Evolutionary conservation across 2,797 vertebrate genomes (phyloP).

Genomic region (Molossus alvarezi): DNA sequence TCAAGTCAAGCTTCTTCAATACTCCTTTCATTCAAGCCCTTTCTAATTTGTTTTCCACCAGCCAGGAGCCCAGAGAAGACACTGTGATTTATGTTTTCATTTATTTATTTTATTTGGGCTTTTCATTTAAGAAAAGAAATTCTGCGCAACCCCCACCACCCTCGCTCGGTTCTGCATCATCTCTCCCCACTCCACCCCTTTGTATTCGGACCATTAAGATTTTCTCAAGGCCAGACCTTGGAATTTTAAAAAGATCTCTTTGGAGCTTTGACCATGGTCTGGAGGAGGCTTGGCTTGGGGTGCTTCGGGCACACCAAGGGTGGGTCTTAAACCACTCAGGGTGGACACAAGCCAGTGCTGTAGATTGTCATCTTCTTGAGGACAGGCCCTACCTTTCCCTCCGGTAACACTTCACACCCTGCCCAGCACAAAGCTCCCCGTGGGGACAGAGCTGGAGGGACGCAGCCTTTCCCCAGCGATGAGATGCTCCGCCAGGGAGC

Average conservation of each 20-base stretch:
- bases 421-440: background rate
- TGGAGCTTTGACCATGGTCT: background rate
- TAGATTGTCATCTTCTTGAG: background rate
- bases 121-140: conserved; percentile 85
- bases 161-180: conserved; percentile 34
- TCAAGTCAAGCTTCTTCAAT: conserved; percentile 85
- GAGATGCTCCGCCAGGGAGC: background rate
- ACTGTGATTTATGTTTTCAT: conserved; percentile 86
- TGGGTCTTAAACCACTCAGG: background rate
- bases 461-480: background rate
- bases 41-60: conserved; percentile 85
- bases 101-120: conserved; percentile 87
- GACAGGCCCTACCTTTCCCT: background rate
- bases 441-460: background rate
- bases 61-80: conserved; percentile 83
- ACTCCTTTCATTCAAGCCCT: conserved; percentile 82
- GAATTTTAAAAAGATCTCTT: background rate
- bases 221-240: conserved; percentile 1
- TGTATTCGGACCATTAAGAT: background rate
- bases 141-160: conserved; percentile 13
- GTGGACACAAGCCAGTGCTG: background rate
- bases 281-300: background rate
- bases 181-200: conserved; percentile 1
- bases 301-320: background rate
- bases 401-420: background rate